phyloP scores from a whole-genome alignment of 2,113 vertebrate species.

The Thamnaconus septentrionalis region DNA sequence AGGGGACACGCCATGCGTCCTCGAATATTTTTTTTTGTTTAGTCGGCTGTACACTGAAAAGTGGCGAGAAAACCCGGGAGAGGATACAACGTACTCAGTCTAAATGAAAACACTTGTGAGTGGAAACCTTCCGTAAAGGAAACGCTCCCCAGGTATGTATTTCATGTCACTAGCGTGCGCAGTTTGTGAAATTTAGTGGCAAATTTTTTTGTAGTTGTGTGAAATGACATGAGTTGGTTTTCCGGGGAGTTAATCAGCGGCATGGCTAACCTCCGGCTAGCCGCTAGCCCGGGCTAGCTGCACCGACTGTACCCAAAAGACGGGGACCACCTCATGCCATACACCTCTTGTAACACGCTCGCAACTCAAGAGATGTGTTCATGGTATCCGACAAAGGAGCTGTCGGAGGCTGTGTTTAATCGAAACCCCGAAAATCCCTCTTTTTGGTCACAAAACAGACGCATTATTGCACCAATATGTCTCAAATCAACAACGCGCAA shows the following conservation, averaged over 20 bases:
- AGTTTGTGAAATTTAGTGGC: not conserved
- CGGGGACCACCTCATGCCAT: not conserved
- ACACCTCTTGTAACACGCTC: too few relatives aligned
- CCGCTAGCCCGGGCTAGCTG: slow-evolving; percentile 27
- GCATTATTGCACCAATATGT: slow-evolving; percentile 2
- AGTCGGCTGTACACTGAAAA: slow-evolving; percentile 40
- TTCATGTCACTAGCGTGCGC: not conserved
- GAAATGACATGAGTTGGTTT: not conserved
- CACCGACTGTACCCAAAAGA: not conserved
- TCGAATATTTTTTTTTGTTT: slow-evolving; percentile 8
- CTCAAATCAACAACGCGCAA: slow-evolving; percentile 11
- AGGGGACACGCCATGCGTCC: slow-evolving; percentile 13
- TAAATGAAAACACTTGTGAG: not conserved
- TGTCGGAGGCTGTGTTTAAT: too few relatives aligned
- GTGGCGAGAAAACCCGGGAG: slow-evolving; percentile 37
- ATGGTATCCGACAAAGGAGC: too few relatives aligned
- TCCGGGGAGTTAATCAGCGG: slow-evolving; percentile 37
- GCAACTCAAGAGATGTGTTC: too few relatives aligned
- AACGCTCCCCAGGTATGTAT: slow-evolving; percentile 40
- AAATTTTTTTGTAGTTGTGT: slow-evolving; percentile 1
- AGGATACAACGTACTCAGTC: slow-evolving; percentile 32
- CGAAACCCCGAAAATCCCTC: too few relatives aligned
- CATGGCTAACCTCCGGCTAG: slow-evolving; percentile 43
- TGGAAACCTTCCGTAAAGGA: not conserved
- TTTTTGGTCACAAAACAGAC: not conserved